Conservation (phyloP, 2,888 invertebrate genomes). For the Cheilosia urbana region DNA sequence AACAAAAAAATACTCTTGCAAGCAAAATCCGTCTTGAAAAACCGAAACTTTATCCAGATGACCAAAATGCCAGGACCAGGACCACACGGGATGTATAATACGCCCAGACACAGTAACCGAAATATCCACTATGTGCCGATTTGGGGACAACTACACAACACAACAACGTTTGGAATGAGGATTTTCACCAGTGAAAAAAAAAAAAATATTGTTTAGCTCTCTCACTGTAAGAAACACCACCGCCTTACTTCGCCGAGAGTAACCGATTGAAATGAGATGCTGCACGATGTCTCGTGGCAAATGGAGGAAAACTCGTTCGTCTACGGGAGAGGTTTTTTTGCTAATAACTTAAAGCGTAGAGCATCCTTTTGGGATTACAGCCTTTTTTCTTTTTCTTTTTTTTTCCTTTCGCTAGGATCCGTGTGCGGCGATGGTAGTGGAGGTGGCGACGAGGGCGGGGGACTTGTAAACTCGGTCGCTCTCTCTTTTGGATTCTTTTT, state of each 20-base stretch:
- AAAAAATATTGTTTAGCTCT: constrained; percentile 51
- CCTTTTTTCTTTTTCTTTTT: constrained; percentile 64
- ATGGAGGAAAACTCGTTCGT: constrained; percentile 72
- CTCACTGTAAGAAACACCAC: constrained; percentile 64
- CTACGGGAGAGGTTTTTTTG: constrained; percentile 73
- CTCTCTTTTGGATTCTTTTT: constrained; percentile 52
- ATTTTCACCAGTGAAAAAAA: constrained; percentile 29
- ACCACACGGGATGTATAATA: not conserved
- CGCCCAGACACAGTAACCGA: constrained; percentile 21
- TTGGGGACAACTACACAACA: constrained; percentile 29
- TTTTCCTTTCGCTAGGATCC: constrained; percentile 66
- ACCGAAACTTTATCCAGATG: constrained; percentile 22
- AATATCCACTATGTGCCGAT: constrained; percentile 28
- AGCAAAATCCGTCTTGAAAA: constrained; percentile 21
- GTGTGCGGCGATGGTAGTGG: constrained; percentile 26
- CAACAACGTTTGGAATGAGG: constrained; percentile 32
- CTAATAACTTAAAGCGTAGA: constrained; percentile 72
- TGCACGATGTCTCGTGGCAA: constrained; percentile 74
- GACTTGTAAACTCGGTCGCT: constrained; percentile 62
- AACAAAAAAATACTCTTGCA: constrained; percentile 8
- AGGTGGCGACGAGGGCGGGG: constrained; percentile 27
- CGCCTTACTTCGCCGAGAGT: constrained; percentile 73
- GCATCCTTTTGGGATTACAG: constrained; percentile 75
- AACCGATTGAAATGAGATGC: constrained; percentile 73
- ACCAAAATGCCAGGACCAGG: not conserved